These are phyloP conservation scores for Dipodomys merriami DNA, from an alignment of 2,113 vertebrate species.

Conservation along the genomic window DNA sequence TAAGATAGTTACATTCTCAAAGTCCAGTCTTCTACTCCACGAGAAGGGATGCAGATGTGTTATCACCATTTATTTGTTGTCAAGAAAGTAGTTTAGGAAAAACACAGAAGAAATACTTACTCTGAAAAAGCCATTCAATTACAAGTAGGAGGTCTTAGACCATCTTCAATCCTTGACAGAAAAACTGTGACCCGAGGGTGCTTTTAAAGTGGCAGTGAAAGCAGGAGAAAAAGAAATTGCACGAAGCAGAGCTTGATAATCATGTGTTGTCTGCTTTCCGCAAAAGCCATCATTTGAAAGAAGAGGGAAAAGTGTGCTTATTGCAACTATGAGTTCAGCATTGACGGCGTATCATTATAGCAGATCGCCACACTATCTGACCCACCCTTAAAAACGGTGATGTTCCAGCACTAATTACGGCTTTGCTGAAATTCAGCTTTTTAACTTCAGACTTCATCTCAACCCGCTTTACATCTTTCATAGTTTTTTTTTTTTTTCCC, in stretches of 20 bases:
- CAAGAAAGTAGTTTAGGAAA: slow-evolving; percentile 36
- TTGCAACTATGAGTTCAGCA: slow-evolving; percentile 15
- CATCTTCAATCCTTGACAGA: slow-evolving; percentile 21
- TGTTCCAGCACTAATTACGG: not conserved
- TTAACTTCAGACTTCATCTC: not conserved
- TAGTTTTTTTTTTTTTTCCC: not conserved
- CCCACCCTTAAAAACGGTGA: not conserved
- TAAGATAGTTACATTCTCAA: not conserved
- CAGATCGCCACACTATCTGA: not conserved
- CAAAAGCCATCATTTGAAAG: slow-evolving; percentile 62
- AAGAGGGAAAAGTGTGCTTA: slow-evolving; percentile 29
- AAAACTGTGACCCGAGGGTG: slow-evolving; percentile 16
- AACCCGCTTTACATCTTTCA: not conserved
- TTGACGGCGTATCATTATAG: not conserved
- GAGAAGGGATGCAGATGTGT: not conserved
- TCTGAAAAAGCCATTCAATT: slow-evolving; percentile 36
- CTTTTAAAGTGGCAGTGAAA: slow-evolving; percentile 5
- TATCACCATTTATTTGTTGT: slow-evolving; percentile 17
- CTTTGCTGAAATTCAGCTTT: not conserved
- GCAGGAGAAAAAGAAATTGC: not conserved
- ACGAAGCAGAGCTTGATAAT: slow-evolving; percentile 41
- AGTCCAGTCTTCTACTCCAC: not conserved
- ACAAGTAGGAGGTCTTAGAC: slow-evolving; percentile 2
- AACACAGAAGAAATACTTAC: slow-evolving; percentile 41
- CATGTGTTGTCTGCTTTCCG: slow-evolving; percentile 60